Evolutionary conservation across 2,888 invertebrate genomes (phyloP).

Genomic region (Chaetoderma sp.): DNA sequence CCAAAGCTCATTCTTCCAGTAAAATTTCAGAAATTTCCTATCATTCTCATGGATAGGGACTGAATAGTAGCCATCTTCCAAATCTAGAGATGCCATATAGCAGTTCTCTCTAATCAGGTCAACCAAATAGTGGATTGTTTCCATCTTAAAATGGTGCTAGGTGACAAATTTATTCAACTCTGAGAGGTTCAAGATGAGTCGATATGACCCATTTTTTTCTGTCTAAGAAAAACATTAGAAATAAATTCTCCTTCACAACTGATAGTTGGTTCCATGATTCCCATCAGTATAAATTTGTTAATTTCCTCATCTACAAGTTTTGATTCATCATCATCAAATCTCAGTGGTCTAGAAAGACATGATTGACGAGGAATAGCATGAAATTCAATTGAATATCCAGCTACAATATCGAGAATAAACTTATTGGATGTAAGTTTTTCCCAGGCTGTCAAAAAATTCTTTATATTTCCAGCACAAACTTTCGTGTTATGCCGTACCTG

Average conservation of each 20-base stretch:
- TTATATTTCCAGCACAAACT: not conserved
- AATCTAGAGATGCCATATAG: slow-evolving; percentile 28
- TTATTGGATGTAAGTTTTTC: not conserved
- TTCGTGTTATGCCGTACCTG: not conserved
- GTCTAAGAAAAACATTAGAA: slow-evolving; percentile 11
- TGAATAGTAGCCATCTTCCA: slow-evolving; percentile 35
- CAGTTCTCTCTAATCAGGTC: slow-evolving; percentile 23
- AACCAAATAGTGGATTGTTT: slow-evolving; percentile 29
- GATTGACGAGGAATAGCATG: not conserved
- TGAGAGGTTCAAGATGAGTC: slow-evolving; percentile 17
- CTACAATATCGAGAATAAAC: not conserved
- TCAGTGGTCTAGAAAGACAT: not conserved
- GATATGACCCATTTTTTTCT: slow-evolving; percentile 8
- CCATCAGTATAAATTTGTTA: not conserved
- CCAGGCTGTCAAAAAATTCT: not conserved
- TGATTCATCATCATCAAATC: not conserved
- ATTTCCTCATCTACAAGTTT: slow-evolving; percentile 3
- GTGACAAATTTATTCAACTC: slow-evolving; percentile 15
- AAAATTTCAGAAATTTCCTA: slow-evolving; percentile 32
- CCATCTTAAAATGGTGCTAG: slow-evolving; percentile 28
- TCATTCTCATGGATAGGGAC: slow-evolving; percentile 15
- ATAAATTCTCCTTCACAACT: slow-evolving; percentile 4
- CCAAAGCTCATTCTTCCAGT: slow-evolving; percentile 24
- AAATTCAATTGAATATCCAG: slow-evolving; percentile 1
- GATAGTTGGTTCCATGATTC: not conserved